phyloP scores from a whole-genome alignment of 2,888 invertebrate genomes.

The Pseudeuparius sepicola region DNA sequence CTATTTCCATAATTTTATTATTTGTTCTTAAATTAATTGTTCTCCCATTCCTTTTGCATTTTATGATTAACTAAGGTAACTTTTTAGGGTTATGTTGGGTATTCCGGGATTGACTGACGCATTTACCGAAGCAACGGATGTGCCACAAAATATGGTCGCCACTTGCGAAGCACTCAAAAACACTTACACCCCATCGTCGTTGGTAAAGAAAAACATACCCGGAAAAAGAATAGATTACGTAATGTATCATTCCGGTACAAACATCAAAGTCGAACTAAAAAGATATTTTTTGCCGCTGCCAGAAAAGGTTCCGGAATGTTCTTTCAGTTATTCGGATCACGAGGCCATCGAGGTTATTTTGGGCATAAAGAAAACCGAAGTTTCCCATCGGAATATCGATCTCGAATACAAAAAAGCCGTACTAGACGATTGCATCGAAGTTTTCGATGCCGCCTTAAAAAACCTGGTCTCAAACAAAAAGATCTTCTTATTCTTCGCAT shows the following conservation, averaged over 20 bases:
- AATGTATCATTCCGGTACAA: constrained; percentile 48
- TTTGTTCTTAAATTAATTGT: no score
- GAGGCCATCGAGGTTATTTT: constrained; percentile 66
- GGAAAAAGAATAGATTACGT: constrained; percentile 94
- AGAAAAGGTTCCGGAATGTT: constrained; percentile 56
- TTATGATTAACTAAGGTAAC: no score
- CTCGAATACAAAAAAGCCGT: constrained; percentile 28
- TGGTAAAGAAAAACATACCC: constrained; percentile 46
- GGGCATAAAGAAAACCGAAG: constrained; percentile 30
- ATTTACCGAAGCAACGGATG: constrained; percentile 33
- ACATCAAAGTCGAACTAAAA: constrained; percentile 37
- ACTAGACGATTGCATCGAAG: constrained; percentile 48
- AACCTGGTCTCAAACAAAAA: constrained; percentile 43
- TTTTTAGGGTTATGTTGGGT: constrained; percentile 46
- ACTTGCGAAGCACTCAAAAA: constrained; percentile 77
- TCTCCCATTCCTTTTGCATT: no score
- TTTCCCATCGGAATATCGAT: constrained; percentile 16
- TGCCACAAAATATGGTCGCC: constrained; percentile 39
- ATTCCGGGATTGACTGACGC: constrained; percentile 48
- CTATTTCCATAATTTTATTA: no score
- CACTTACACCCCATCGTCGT: constrained; percentile 59
- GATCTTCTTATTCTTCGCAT: constrained; percentile 45
- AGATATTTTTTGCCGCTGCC: constrained; percentile 63
- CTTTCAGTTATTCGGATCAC: constrained; percentile 82
- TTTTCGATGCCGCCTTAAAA: constrained; percentile 48